Conservation (phyloP, 2,113 vertebrate genomes). For the Mohoua ochrocephala region DNA sequence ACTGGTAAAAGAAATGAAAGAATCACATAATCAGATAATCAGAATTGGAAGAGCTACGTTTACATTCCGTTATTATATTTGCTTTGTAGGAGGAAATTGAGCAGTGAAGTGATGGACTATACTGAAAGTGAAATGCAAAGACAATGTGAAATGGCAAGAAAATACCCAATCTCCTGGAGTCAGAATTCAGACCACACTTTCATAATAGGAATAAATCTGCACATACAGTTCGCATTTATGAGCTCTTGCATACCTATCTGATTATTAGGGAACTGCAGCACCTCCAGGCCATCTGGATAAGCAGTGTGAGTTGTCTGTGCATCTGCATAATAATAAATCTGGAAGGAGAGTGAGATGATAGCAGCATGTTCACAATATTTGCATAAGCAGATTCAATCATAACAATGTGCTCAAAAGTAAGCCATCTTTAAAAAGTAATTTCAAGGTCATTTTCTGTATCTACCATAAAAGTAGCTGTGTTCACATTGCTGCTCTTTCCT, state of each 20-base stretch:
- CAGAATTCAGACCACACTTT: not conserved
- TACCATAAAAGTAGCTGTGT: not conserved
- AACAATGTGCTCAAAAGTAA: not conserved
- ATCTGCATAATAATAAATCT: conserved; percentile 76
- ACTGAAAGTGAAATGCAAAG: not conserved
- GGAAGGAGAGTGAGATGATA: not conserved
- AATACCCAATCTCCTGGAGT: not conserved
- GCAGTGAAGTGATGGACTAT: not conserved
- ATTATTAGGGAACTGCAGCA: conserved; percentile 72
- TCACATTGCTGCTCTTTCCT: not conserved
- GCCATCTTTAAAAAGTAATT: not conserved
- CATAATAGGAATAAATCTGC: not conserved
- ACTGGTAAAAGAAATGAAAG: not conserved
- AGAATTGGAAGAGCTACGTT: not conserved
- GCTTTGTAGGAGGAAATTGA: not conserved
- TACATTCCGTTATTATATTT: not conserved
- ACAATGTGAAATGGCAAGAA: not conserved
- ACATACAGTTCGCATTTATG: not conserved
- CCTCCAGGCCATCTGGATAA: conserved; percentile 68
- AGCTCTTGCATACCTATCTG: conserved; percentile 71
- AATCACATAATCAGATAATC: not conserved
- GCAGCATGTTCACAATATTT: not conserved
- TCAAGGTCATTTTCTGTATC: not conserved
- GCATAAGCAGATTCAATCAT: not conserved
- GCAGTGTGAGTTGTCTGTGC: conserved; percentile 67